These are phyloP conservation scores for Crossaster papposus DNA, from an alignment of 53 echinoderm and acorn worm species.

Conservation along the genomic window DNA sequence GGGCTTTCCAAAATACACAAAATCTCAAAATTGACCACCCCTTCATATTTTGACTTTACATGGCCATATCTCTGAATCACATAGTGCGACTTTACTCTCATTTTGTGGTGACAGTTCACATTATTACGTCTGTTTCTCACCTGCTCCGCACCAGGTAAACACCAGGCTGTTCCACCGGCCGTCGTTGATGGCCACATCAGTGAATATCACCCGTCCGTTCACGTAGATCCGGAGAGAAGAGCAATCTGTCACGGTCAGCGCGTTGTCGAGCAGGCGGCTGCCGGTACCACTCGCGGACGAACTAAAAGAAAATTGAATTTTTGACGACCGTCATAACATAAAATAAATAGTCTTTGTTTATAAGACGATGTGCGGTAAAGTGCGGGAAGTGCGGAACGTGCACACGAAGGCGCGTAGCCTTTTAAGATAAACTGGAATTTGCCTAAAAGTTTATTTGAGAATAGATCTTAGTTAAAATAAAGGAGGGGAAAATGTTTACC, in stretches of 20 bases:
- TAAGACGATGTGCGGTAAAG: no score
- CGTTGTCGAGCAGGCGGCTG: slow-evolving; percentile 45
- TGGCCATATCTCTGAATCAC: no score
- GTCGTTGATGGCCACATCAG: slow-evolving; percentile 25
- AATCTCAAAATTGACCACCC: no score
- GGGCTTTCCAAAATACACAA: no score
- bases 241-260: slow-evolving; percentile 54
- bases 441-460: no score
- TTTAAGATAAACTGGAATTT: neutral
- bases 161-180: slow-evolving; percentile 52
- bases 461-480: no score
- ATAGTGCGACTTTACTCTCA: no score
- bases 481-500: no score
- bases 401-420: neutral
- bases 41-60: no score
- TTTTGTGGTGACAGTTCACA: no score
- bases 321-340: neutral
- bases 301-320: neutral
- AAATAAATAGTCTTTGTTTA: neutral
- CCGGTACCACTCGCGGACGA: neutral
- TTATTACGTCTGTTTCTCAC: neutral
- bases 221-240: slow-evolving; percentile 54
- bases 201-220: slow-evolving; percentile 45
- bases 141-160: slow-evolving; percentile 56
- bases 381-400: neutral